Conservation (phyloP, 1,140 invertebrate genomes). For the Musca vetustissima region DNA sequence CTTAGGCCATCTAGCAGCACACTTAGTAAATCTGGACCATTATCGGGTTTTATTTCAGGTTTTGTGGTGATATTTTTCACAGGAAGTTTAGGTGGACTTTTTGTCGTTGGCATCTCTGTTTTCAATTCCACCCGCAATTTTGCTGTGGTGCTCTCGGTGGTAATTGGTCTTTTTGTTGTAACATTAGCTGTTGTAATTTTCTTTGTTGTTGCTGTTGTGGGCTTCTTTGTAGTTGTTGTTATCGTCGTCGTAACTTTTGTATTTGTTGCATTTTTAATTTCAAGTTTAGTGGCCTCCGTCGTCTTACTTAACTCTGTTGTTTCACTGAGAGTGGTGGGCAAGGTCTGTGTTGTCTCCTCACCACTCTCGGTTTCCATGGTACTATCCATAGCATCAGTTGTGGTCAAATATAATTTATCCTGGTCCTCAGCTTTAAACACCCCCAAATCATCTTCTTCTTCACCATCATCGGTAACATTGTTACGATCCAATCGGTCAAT, state of each 20-base stretch:
- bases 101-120: not conserved
- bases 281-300: not conserved
- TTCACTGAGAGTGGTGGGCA: not conserved
- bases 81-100: not conserved
- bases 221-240: slow-evolving; percentile 24
- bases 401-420: not conserved
- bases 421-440: not conserved
- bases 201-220: slow-evolving; percentile 29
- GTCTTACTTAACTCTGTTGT: not conserved
- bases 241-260: slow-evolving; percentile 27
- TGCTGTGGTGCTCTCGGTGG: not conserved
- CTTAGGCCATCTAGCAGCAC: slow-evolving; percentile 3
- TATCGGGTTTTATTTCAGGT: slow-evolving; percentile 2
- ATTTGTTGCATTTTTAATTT: not conserved
- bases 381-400: not conserved
- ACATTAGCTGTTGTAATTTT: not conserved
- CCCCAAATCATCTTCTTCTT: not conserved
- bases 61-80: not conserved
- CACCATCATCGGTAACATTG: slow-evolving; percentile 38
- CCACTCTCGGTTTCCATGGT: not conserved
- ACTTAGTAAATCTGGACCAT: not conserved
- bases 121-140: not conserved
- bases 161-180: not conserved
- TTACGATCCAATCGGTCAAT: slow-evolving; percentile 44
- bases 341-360: not conserved